phyloP scores from a whole-genome alignment of 2,113 vertebrate species.

The Dromas ardeola region DNA sequence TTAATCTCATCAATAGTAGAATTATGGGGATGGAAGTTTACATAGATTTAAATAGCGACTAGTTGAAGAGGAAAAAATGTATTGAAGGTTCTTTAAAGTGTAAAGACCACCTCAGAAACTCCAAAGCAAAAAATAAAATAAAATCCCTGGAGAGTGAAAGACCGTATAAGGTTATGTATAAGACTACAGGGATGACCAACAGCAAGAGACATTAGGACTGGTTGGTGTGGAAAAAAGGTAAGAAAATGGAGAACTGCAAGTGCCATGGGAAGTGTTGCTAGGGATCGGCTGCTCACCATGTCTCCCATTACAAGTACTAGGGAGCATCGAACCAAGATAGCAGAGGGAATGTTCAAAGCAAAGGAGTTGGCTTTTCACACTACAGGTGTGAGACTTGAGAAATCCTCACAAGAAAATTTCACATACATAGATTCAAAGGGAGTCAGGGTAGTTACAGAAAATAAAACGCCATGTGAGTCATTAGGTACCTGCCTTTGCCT shows the following conservation, averaged over 20 bases:
- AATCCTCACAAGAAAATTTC: background rate
- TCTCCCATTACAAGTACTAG: background rate
- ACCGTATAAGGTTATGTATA: background rate
- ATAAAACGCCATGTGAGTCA: background rate
- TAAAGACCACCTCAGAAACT: background rate
- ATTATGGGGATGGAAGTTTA: background rate
- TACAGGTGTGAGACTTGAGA: background rate
- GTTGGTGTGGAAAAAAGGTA: background rate
- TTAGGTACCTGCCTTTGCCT: background rate
- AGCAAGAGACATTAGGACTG: background rate
- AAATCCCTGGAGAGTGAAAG: background rate
- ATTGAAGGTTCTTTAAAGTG: background rate
- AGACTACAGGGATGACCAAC: background rate
- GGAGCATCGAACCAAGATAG: background rate
- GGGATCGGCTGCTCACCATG: background rate
- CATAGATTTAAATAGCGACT: background rate
- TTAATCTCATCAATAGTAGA: background rate
- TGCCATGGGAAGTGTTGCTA: background rate
- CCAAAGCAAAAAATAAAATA: background rate
- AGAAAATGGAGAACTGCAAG: background rate
- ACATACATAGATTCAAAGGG: background rate
- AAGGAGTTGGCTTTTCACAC: background rate
- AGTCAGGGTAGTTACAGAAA: background rate
- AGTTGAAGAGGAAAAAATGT: background rate
- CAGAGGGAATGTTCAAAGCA: background rate